Base-by-base conservation (phyloP, 1,140 invertebrate genomes). In the Penaeus indicus region DNA sequence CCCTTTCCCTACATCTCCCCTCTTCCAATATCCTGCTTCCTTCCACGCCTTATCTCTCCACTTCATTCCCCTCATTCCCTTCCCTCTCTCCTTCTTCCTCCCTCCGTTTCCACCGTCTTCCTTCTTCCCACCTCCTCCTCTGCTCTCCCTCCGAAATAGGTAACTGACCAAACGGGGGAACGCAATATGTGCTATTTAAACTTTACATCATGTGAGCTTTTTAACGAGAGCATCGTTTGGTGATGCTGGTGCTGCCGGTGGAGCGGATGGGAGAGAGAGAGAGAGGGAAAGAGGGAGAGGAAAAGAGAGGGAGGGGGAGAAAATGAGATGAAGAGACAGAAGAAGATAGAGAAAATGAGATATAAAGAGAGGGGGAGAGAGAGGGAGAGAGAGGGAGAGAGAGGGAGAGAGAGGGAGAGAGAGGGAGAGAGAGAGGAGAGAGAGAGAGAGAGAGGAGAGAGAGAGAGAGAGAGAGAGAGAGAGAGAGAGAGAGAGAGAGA, bases 381-480 rank as follows among this genome's bases (percentile, higher is more conserved):
- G 8, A 54, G 47, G 13, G 47, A 13, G 8, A 54, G 47, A 13
- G 8, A 54, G 11, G 47, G 8, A 54, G 47, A 13, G 47, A 54
- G 13, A 54, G 47, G 11, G 8, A 5, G 25, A 75, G n/a, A 27
- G 69, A 75, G 69, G 1, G 25, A 75, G 25, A 27, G 69, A 75
- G 69, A 21, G 69, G n/a, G 21, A 32, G 4, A 18, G 27, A 18
- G 38, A 7, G 10, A 21, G 69, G 4, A 21, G 19, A 19, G 18
- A 18, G n/a, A n/a, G 19, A 27, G 69, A 32, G 27, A 69, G 11
- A 60, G 63, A 63, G 63, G 63, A 84, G 63, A 69, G 82, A 84
- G 63, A 67, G 82, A 69, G 82, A 67, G 63, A 69, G 27, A 42
- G 63, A 84, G 81, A 64, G 81, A 84, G 61, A 84, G 81, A 84